Evolutionary conservation across 2,888 invertebrate genomes (phyloP).

Genomic region (Plusia festucae): DNA sequence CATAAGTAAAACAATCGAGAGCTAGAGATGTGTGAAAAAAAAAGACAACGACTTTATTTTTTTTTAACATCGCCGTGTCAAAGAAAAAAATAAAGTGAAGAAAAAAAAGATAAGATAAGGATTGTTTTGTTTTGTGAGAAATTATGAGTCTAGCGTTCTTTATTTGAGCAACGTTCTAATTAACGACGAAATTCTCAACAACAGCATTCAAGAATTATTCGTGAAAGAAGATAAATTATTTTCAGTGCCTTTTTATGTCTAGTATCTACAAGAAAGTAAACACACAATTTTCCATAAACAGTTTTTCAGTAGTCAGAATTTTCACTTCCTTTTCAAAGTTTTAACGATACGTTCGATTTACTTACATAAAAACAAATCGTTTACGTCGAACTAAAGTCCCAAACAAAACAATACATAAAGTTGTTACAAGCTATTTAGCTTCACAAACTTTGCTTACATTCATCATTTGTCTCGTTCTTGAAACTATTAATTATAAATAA

Average conservation of each 20-base stretch:
- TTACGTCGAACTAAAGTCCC: neutral
- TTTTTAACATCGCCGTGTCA: neutral
- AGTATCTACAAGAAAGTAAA: no score
- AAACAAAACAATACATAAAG: neutral
- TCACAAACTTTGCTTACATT: slow-evolving; percentile 1
- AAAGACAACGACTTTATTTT: neutral
- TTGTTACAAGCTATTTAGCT: neutral
- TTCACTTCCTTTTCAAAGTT: no score
- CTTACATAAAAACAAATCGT: neutral
- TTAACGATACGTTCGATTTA: no score
- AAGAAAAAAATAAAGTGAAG: neutral
- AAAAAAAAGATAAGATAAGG: neutral
- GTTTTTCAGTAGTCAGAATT: neutral
- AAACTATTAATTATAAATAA: slow-evolving; percentile 1
- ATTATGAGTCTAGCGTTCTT: neutral
- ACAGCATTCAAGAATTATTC: neutral
- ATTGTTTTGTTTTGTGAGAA: neutral
- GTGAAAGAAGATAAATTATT: no score
- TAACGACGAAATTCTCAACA: neutral
- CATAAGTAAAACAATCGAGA: neutral
- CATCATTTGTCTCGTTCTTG: neutral
- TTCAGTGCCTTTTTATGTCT: neutral
- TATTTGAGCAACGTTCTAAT: neutral
- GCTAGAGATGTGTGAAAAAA: neutral
- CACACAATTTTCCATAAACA: no score